phyloP scores from a whole-genome alignment of 2,888 invertebrate species.

The Zaprionus obscuricornis region DNA sequence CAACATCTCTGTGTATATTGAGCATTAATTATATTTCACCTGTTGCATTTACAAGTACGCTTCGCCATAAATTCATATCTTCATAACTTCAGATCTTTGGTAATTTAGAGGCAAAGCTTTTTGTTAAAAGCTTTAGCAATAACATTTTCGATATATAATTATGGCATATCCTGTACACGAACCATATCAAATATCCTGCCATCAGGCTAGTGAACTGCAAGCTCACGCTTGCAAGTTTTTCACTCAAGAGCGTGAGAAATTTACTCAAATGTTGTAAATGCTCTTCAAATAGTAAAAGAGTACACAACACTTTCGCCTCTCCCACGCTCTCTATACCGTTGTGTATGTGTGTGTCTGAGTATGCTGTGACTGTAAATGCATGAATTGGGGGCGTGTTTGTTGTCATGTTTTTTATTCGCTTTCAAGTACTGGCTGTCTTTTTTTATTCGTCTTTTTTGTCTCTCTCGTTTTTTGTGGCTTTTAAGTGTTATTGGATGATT shows the following conservation, averaged over 20 bases:
- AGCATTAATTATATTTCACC: too few species aligned
- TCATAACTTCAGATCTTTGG: too few species aligned
- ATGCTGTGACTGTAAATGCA: slow-evolving; percentile 16
- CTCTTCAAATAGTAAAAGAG: slow-evolving; percentile 48
- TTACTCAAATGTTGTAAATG: slow-evolving; percentile 29
- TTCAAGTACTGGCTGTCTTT: slow-evolving; percentile 32
- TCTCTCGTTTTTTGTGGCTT: slow-evolving; percentile 37
- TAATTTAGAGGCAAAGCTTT: too few species aligned
- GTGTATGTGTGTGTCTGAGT: slow-evolving; percentile 1
- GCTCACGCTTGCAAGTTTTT: slow-evolving; percentile 25
- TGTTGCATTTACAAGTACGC: too few species aligned
- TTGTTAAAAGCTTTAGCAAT: slow-evolving; percentile 31
- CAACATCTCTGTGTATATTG: too few species aligned
- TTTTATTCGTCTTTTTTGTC: slow-evolving; percentile 16
- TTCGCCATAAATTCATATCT: too few species aligned
- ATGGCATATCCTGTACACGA: slow-evolving; percentile 71
- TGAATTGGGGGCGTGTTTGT: slow-evolving; percentile 68
- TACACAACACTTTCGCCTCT: slow-evolving; percentile 2
- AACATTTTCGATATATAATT: slow-evolving; percentile 47
- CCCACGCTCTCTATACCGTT: not conserved
- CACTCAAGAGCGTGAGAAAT: slow-evolving; percentile 39
- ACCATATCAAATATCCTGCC: slow-evolving; percentile 64
- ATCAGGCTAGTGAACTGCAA: slow-evolving; percentile 23
- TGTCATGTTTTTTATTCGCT: slow-evolving; percentile 62
- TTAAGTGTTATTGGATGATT: slow-evolving; percentile 70